phyloP scores from a whole-genome alignment of 2,113 vertebrate species.

The Nerophis lumbriciformis region DNA sequence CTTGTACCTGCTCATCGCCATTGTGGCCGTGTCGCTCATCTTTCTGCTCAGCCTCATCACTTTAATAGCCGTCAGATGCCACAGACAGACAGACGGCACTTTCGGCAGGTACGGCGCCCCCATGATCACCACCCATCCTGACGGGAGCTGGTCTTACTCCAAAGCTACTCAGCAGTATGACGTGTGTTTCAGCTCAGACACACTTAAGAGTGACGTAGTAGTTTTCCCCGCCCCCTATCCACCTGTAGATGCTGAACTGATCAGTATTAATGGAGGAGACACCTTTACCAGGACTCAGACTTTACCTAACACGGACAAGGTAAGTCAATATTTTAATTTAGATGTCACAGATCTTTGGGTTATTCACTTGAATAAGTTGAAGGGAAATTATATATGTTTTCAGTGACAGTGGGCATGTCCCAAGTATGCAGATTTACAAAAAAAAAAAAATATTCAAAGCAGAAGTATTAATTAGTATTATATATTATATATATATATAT shows the following conservation, averaged over 20 bases:
- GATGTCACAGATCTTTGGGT: too few relatives aligned
- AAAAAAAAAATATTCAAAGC: too few relatives aligned
- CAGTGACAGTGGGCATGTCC: too few relatives aligned
- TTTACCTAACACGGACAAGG: constrained; percentile 20
- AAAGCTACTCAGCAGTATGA: constrained; percentile 62
- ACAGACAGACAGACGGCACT: constrained; percentile 29
- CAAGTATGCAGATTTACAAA: too few relatives aligned
- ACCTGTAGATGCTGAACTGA: constrained; percentile 39
- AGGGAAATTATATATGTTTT: too few relatives aligned
- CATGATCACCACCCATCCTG: constrained; percentile 53
- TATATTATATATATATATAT: too few relatives aligned
- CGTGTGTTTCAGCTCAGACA: constrained; percentile 61
- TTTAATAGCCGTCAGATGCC: constrained; percentile 51
- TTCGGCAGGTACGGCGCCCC: constrained; percentile 50
- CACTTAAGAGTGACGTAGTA: constrained; percentile 49
- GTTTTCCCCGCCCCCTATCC: constrained; percentile 42
- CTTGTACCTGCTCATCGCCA: constrained; percentile 52
- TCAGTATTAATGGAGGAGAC: constrained; percentile 44
- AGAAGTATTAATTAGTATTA: too few relatives aligned
- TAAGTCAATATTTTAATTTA: background rate
- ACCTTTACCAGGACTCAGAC: constrained; percentile 48
- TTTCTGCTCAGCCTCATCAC: constrained; percentile 53
- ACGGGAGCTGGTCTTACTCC: constrained; percentile 60
- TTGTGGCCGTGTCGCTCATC: constrained; percentile 44
- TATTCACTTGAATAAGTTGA: too few relatives aligned